Evolutionary conservation across 1,140 invertebrate species (phyloP), one percentile per base, ranked within the genome.

Genomic region (Drosophila biarmipes): DNA sequence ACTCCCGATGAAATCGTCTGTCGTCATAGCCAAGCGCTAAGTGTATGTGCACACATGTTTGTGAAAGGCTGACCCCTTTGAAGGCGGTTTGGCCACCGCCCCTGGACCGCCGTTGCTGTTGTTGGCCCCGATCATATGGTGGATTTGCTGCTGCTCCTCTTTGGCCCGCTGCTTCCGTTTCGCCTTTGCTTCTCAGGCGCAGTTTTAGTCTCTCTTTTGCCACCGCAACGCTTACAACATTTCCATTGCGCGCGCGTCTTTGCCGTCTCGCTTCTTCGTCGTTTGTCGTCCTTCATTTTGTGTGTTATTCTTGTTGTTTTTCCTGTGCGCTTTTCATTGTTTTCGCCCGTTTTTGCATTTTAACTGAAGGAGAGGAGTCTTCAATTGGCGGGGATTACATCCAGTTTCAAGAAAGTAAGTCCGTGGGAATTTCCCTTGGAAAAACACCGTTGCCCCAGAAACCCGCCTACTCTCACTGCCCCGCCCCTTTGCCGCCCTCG

Each of bases 231-330:
- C 34, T 76, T 80, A 72, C 80, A 84, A 79, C 80, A 64, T 85
- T 86, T 84, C 71, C 80, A 73, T 86, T 86, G 71, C 64, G 81
- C 81, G 76, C 73, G 77, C 77, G 78, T 77, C 62, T 73, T 82
- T 43, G 42, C 61, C 37, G 46, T 54, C 31, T 76, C 10, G 53
- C 58, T 40, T 48, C 17, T 45, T 11, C 48, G 21, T 43, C 45
- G 64, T 69, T 31, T 11, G 64, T 68, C 17, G 62, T 67, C 62
- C 49, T 57, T 72, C 19, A 31, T 31, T 31, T 68, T 63, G 43
- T 63, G 43, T 67, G 59, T 72, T 59, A 48, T 58, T 53, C 45
- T 77, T 76, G 67, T 59, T 34, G 24, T 14, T 61, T 64, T 51
- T 19, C 34, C 21, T 56, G 55, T 63, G 46, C 56, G 35, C 66